Conservation (phyloP, 2,888 invertebrate species). For the Eledona agricola region DNA sequence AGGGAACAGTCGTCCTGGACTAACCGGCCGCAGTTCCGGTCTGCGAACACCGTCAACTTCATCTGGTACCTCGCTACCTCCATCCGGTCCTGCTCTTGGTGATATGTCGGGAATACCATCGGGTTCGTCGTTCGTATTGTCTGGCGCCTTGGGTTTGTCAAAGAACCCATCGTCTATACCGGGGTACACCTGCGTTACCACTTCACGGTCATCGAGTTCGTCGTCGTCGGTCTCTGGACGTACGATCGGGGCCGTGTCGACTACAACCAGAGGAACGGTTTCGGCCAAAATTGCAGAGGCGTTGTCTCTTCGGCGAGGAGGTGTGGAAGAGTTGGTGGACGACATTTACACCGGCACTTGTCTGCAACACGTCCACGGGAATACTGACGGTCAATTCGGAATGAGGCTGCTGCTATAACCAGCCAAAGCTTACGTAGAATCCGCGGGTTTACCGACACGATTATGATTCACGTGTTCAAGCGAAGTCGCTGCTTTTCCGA, state of each 20-base stretch:
- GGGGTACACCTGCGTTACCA: conserved; percentile 61
- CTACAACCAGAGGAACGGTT: conserved; percentile 7
- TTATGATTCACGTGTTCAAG: conserved; percentile 18
- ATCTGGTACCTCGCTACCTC: conserved; percentile 33
- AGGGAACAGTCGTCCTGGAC: conserved; percentile 39
- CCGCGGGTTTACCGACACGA: conserved; percentile 18
- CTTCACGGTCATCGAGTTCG: conserved; percentile 56
- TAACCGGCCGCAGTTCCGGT: conserved; percentile 9
- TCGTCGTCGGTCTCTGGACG: conserved; percentile 71
- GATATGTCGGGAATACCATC: conserved; percentile 58
- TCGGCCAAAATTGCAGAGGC: conserved; percentile 4
- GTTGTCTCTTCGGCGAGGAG: conserved; percentile 7
- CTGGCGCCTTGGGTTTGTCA: conserved; percentile 39
- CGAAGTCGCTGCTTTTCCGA: conserved; percentile 19
- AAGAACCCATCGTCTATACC: conserved; percentile 75
- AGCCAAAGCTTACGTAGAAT: conserved; percentile 2
- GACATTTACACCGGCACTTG: background rate
- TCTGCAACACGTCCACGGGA: conserved; percentile 3
- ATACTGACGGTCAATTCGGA: conserved; percentile 4
- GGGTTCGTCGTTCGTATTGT: conserved; percentile 46
- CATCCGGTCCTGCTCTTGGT: conserved; percentile 43
- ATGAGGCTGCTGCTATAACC: conserved; percentile 16
- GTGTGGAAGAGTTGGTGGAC: background rate
- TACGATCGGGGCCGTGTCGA: conserved; percentile 61
- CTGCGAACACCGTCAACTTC: conserved; percentile 28